Conservation (phyloP, 1,140 invertebrate genomes). For the Lordiphosa collinella region DNA sequence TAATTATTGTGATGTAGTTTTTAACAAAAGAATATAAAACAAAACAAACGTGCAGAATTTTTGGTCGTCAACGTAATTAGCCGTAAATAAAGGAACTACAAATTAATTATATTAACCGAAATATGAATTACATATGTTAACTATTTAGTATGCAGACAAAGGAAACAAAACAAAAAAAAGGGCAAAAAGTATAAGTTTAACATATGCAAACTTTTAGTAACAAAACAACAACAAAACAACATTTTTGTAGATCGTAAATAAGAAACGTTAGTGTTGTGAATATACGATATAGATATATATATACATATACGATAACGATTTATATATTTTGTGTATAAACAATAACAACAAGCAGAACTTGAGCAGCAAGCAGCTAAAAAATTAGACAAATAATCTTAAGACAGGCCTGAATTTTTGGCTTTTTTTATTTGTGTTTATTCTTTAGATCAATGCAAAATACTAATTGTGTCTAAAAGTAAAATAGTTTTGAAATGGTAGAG, state of each 20-base stretch:
- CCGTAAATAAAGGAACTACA: conserved; percentile 46
- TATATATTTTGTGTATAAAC: conserved; percentile 43
- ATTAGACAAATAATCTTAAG: conserved; percentile 27
- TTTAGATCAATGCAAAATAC: too few species aligned
- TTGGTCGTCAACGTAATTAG: conserved; percentile 50
- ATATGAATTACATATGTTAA: conserved; percentile 53
- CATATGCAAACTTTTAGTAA: conserved; percentile 29
- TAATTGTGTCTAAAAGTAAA: too few species aligned
- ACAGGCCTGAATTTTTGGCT: neutral
- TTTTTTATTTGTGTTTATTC: too few species aligned
- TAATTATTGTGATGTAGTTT: conserved; percentile 80
- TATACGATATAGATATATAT: conserved; percentile 31
- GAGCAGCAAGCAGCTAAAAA: conserved; percentile 34
- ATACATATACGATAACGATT: conserved; percentile 23
- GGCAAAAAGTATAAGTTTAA: conserved; percentile 22
- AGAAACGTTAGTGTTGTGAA: conserved; percentile 76
- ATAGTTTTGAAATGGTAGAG: too few species aligned
- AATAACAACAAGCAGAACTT: conserved; percentile 13
- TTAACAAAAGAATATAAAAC: conserved; percentile 57
- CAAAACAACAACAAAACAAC: conserved; percentile 18
- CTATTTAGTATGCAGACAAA: conserved; percentile 51
- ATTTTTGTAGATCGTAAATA: conserved; percentile 49
- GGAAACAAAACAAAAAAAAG: conserved; percentile 32
- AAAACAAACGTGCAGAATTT: conserved; percentile 39
- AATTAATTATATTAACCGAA: conserved; percentile 19